Evolutionary conservation across 2,113 vertebrate genomes (phyloP).

Genomic region (Bos indicus): DNA sequence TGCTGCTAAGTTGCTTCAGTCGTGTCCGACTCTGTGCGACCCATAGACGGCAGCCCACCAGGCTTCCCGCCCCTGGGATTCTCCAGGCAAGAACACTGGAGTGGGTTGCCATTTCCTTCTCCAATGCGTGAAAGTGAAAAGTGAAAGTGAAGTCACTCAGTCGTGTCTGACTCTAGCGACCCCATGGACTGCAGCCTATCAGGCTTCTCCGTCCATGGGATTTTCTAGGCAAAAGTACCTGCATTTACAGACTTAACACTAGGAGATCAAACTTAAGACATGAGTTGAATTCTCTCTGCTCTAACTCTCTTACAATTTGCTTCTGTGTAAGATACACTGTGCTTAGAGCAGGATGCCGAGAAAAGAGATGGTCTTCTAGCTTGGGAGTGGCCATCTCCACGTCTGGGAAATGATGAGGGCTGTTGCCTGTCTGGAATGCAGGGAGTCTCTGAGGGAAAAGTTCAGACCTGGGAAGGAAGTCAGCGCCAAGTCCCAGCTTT

Average conservation of each 20-base stretch:
- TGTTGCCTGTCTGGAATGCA: background rate
- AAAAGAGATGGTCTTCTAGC: background rate
- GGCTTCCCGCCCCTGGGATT: no score
- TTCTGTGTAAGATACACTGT: background rate
- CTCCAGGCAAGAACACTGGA: no score
- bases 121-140: no score
- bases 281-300: background rate
- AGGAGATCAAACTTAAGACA: background rate
- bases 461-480: background rate
- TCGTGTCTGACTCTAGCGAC: no score
- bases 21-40: no score
- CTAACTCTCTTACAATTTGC: background rate
- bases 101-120: no score
- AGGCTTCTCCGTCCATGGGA: no score
- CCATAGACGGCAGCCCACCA: no score
- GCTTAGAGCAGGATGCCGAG: background rate
- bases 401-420: background rate
- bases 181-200: no score
- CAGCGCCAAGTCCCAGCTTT: background rate
- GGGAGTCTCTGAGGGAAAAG: background rate
- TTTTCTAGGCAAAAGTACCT: background rate
- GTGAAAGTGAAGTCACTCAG: no score
- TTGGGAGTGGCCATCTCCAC: background rate
- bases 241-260: background rate
- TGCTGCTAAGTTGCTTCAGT: no score